Evolutionary conservation across 2,113 vertebrate genomes (phyloP).

Genomic region (Sporophila hypoxantha): DNA sequence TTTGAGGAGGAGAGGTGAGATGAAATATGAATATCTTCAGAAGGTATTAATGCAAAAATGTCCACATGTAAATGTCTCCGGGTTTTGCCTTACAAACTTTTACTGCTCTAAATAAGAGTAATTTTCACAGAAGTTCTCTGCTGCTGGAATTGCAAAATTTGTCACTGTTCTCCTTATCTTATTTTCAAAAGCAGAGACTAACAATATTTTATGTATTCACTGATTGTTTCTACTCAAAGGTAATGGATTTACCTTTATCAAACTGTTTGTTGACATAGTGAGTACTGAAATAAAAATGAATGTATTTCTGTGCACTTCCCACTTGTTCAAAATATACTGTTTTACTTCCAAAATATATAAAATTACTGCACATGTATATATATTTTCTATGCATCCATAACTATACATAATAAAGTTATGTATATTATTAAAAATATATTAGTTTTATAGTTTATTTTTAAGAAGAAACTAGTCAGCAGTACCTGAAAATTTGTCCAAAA

Average conservation of each 20-base stretch:
- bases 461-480: neutral
- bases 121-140: neutral
- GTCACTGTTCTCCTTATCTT: neutral
- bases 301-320: accelerated
- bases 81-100: neutral
- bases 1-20: neutral
- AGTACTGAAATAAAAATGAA: neutral
- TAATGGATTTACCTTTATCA: neutral
- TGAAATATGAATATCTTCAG: neutral
- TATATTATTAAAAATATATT: neutral
- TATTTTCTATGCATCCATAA: neutral
- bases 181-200: neutral
- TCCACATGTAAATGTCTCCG: neutral
- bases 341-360: neutral
- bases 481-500: neutral
- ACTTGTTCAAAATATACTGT: neutral
- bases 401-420: neutral
- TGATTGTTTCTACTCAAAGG: neutral
- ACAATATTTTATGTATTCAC: neutral
- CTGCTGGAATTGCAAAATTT: neutral
- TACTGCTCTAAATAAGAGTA: neutral
- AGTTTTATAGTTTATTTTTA: neutral
- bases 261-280: neutral
- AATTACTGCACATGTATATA: neutral
- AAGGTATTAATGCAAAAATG: neutral